Base-by-base conservation (phyloP, 2,888 invertebrate species). In the Beris morrisii region DNA sequence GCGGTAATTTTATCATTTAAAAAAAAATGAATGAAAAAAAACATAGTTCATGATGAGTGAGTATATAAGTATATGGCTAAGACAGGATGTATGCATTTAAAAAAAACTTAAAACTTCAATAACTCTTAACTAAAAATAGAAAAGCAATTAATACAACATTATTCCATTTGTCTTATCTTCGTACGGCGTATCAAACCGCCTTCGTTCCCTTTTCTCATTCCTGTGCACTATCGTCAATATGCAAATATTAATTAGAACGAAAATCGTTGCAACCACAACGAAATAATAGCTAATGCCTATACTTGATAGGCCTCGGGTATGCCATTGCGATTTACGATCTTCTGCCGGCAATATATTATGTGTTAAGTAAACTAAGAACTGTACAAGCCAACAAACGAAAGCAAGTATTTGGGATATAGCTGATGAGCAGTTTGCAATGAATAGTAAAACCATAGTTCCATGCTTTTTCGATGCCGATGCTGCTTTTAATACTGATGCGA, bases 251-350 rank as follows among this genome's bases (percentile, higher is more conserved):
- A 79, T 64, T 53, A 80, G 59, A 30, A 80, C 76, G 67, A 80
- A 74, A 69, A 81, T 68, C 70, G 79, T 76, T 54, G 80, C 76
- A 57, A 76, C 69, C 13, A 80, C 73, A 32, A 81, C 77, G 72
- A 81, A 71, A 69, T 93, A 96, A 79, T 94, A 96, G 5, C 95
- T 95, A 73, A 91, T 88, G 59, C 94, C 95, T 48, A 95, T 83
- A 72, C 88, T 88, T 0, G 94, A 91, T 75, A 88, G 86, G 58
- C 89, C 90, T 71, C 89, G 88, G 0, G 94, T 92, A 32, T 89
- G 87, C 93, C 95, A 96, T 74, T 88, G 86, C 72, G 88, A 88
- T 43, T 88, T 86, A 66, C 87, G 85, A 75, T 95, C 93, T 74
- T 92, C 91, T 57, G 86, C 84, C 0, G 90, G 86, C 80, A 96